Base-by-base conservation (phyloP, 2,113 vertebrate species). In the Alligator mississippiensis region DNA sequence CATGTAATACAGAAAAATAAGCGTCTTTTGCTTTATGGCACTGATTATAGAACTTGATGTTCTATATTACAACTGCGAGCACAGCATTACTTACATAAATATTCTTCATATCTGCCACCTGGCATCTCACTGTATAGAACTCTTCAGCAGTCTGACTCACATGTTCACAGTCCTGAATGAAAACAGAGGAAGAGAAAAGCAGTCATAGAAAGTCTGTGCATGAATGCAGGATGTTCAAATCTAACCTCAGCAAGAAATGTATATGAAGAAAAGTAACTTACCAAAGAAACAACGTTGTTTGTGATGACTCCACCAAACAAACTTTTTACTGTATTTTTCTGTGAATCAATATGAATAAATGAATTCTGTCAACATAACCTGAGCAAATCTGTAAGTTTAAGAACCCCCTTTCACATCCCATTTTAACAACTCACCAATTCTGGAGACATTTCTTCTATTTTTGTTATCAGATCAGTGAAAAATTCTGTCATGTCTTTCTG, bases 401-500 rank as follows among this genome's bases (percentile, higher is more conserved):
- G 80, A 90, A 21, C 34, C 90, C 59, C 11, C 59, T 92, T 85
- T 76, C 38, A 78, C 9, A 88, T 19, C 55, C 28, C 82, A 77
- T 38, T 83, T 89, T 54, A 19, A 5, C 13, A 94, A 96, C 98
- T 96, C 96, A 99, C 99, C 98, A 99, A 97, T 92, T 99, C 99
- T 95, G 98, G 99, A 90, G 99, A 99, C 99, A 99, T 99, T 97
- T 99, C 99, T 97, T 99, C 99, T 79, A 99, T 99, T 98, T 99
- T 99, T 92, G 99, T 99, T 97, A 99, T 99, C 24, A 99, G 98
- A 97, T 99, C 99, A 3, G 99, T 99, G 97, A 99, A 99, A 97
- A 99, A 99, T 94, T 99, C 99, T 0, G 99, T 99, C 99, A 99
- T 99, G 97, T 99, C 99, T 80, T 99, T 99, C 97, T 99, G 99